These are phyloP conservation scores for Cylloceria caligata DNA, from an alignment of 2,888 invertebrate genomes.

Conservation along the genomic window DNA sequence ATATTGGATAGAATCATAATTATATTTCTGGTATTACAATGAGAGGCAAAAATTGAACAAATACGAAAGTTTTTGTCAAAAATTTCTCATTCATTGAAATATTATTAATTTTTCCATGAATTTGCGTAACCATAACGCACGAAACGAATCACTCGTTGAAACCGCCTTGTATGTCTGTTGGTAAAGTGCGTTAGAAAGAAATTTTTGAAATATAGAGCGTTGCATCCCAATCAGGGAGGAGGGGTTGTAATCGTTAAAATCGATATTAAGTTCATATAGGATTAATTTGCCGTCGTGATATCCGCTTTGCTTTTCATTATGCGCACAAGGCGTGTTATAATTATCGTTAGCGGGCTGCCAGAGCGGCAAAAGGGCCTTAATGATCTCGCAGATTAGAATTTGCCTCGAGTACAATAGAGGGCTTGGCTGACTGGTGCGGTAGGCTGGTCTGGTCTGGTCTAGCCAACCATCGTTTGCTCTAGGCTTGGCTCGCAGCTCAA, in stretches of 20 bases:
- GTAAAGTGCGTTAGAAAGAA: not conserved
- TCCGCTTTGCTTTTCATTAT: slow-evolving; percentile 54
- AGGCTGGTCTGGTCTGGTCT: slow-evolving; percentile 3
- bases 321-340: slow-evolving; percentile 48
- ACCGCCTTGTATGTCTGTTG: not conserved
- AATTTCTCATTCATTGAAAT: not conserved
- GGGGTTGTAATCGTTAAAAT: slow-evolving; percentile 33
- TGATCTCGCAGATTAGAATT: slow-evolving; percentile 63
- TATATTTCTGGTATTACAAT: not conserved
- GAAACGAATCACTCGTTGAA: not conserved
- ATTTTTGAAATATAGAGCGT: not conserved
- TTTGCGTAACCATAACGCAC: not conserved
- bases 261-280: slow-evolving; percentile 28
- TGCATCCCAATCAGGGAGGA: no score
- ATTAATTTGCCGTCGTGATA: slow-evolving; percentile 50
- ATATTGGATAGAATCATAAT: not conserved
- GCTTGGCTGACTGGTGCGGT: slow-evolving; percentile 15
- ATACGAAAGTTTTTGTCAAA: not conserved
- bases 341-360: slow-evolving; percentile 55
- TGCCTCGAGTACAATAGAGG: slow-evolving; percentile 55
- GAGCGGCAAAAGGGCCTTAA: slow-evolving; percentile 55
- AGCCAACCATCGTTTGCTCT: slow-evolving; percentile 5
- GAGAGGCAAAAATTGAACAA: not conserved
- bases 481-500: not conserved
- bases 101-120: not conserved